phyloP scores from a whole-genome alignment of 2,797 vertebrate species.

The Buceros bicornis region DNA sequence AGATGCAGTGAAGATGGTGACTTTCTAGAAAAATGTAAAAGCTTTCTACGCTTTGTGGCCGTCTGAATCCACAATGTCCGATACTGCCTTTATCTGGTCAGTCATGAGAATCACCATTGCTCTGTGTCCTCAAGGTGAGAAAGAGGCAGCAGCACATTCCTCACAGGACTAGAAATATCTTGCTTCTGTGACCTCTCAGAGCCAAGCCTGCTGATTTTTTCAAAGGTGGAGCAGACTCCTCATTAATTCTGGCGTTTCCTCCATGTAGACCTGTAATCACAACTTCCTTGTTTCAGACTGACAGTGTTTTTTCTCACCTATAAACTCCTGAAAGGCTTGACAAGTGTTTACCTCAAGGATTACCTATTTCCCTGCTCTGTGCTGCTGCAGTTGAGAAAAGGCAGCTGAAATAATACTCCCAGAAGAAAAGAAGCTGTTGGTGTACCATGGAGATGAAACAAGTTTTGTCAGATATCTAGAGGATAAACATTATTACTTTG shows the following conservation, averaged over 20 bases:
- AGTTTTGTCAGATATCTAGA: not conserved
- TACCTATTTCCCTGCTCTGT: not conserved
- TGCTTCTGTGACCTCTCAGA: constrained; percentile 2
- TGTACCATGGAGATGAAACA: not conserved
- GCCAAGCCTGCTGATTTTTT: constrained; percentile 16
- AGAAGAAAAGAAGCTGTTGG: not conserved
- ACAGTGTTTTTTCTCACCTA: constrained; percentile 16
- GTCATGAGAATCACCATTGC: not conserved
- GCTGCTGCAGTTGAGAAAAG: not conserved
- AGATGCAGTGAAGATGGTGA: not conserved
- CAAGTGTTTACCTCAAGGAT: not conserved
- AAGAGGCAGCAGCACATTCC: not conserved
- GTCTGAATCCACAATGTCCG: not conserved
- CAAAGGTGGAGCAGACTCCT: not conserved
- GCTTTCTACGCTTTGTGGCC: not conserved
- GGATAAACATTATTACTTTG: not conserved
- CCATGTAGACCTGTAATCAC: not conserved
- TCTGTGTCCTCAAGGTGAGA: not conserved
- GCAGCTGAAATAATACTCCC: not conserved
- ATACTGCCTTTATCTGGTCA: not conserved
- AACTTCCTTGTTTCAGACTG: constrained; percentile 48
- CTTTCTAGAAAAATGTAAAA: not conserved
- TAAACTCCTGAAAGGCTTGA: constrained; percentile 22
- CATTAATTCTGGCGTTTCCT: constrained; percentile 51
- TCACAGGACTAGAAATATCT: constrained; percentile 10